Conservation (phyloP, 64 coral and sea anemone species). For the Catalaphyllia jardinei region DNA sequence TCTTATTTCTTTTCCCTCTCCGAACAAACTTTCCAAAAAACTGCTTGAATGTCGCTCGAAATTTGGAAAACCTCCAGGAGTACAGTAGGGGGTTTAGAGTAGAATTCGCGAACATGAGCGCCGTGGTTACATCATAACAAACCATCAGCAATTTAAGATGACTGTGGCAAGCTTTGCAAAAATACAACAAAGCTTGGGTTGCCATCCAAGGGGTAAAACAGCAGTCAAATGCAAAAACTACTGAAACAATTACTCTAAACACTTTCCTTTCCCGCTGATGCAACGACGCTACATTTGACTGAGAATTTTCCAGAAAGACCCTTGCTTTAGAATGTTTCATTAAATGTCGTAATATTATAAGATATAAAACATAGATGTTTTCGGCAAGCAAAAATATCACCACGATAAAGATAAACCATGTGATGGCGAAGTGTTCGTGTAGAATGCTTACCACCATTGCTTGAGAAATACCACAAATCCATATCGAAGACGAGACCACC, state of each 20-base stretch:
- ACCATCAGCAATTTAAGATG: not conserved
- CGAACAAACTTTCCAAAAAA: not conserved
- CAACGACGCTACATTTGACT: not conserved
- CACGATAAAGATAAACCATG: not conserved
- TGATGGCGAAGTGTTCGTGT: not conserved
- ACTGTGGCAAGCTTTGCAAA: not conserved
- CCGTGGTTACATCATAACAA: not conserved
- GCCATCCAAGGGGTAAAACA: constrained; percentile 7
- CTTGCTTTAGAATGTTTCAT: not conserved
- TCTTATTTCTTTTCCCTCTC: not conserved
- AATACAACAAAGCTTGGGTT: not conserved
- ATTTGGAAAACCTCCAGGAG: constrained; percentile 1
- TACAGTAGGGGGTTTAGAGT: not conserved
- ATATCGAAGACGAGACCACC: not conserved
- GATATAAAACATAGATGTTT: not conserved
- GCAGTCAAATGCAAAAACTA: not conserved
- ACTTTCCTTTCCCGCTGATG: constrained; percentile 18
- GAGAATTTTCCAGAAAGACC: not conserved
- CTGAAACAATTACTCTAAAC: constrained; percentile 2
- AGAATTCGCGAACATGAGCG: not conserved
- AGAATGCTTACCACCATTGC: too few relatives aligned
- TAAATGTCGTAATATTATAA: not conserved
- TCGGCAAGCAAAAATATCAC: not conserved
- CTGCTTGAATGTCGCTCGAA: not conserved
- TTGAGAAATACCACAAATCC: not conserved